Base-by-base conservation (phyloP, 2,113 vertebrate genomes). In the Rhinoderma darwinii region DNA sequence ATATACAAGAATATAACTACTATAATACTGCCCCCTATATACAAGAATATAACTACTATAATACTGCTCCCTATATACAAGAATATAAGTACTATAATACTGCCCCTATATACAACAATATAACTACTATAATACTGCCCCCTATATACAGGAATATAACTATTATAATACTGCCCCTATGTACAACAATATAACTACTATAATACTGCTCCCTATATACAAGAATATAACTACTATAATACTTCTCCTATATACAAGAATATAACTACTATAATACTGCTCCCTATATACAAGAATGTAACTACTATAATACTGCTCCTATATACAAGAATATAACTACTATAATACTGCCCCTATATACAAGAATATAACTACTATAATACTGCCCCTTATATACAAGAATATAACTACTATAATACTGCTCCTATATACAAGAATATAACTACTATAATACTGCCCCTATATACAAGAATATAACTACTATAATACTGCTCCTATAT, bases 161-260 rank as follows among this genome's bases (percentile, higher is more conserved):
- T 70, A 70, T 35, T 70, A 70, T 70, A 70, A 70, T 70, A 70
- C 32, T 70, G 35, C 56, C 20, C 66, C 66, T 39, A 70, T 70
- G 35, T 70, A 70, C 66, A 70, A 70, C 32, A 70, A 70, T 70
- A 70, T 70, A 70, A 70, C 66, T 70, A 70, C 66, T 70, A 70
- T 70, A 70, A 70, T 70, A 70, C 66, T 70, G 66, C 66, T 14
- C n/a, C 66, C 66, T 39, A 68, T 70, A 17, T 70, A 70, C 66
- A 37, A 37, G 66, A 70, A 70, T 70, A 70, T 70, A 70, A 39
- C 66, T 70, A 70, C 32, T 70, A 39, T 70, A 70, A 70, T 70
- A 70, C 32, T 70, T 35, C 1, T n/a, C 66, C 66, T 37, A 70
- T 70, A 2, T 70, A 70, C 32, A 70, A 70, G 17, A 70, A 70